Percentiles rank a stretch among this genome's conserved stretches.
These are phyloP conservation scores for Monomorium pharaonis DNA, from an alignment of 1,140 invertebrate genomes.

Conservation along the genomic window DNA sequence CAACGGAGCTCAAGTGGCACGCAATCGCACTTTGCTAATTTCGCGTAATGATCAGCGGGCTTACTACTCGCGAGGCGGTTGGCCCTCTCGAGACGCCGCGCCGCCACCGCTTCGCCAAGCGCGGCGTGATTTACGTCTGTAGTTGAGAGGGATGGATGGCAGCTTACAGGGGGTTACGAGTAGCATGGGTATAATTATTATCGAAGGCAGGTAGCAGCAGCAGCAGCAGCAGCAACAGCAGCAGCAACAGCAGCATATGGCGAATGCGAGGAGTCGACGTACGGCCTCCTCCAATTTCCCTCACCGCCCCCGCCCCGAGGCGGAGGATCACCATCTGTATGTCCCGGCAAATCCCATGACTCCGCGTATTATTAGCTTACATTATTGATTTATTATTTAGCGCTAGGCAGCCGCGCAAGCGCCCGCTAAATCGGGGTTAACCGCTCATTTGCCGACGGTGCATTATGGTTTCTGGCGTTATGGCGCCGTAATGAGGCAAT, in stretches of 20 bases:
- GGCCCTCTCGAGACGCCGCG: slow-evolving; percentile 48
- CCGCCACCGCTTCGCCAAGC: no score
- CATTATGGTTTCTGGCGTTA: slow-evolving; percentile 72
- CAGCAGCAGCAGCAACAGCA: slow-evolving; percentile 12
- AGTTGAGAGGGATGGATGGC: slow-evolving; percentile 21
- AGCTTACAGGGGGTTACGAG: slow-evolving; percentile 43
- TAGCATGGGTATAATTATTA: slow-evolving; percentile 71
- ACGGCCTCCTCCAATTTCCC: slow-evolving; percentile 9
- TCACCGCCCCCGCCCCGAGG: background rate
- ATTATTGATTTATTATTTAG: slow-evolving; percentile 81
- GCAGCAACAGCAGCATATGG: slow-evolving; percentile 61
- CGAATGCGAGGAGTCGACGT: slow-evolving; percentile 57
- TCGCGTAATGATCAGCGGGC: slow-evolving; percentile 57
- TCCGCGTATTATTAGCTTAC: slow-evolving; percentile 75
- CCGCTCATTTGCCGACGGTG: slow-evolving; percentile 75
- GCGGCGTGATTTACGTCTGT: slow-evolving; percentile 51
- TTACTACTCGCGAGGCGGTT: slow-evolving; percentile 36
- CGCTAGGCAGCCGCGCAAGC: slow-evolving; percentile 69
- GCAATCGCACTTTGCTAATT: slow-evolving; percentile 64
- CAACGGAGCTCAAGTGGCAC: background rate
- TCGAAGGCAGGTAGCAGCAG: slow-evolving; percentile 59
- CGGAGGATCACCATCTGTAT: slow-evolving; percentile 57
- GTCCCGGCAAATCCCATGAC: slow-evolving; percentile 62
- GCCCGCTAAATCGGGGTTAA: slow-evolving; percentile 79
- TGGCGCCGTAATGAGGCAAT: slow-evolving; percentile 51